A percentile compares a stretch with the other conserved stretches of the same genome.
Evolutionary conservation across 1,140 invertebrate genomes (phyloP).

Genomic region (Drosophila arawakana): DNA sequence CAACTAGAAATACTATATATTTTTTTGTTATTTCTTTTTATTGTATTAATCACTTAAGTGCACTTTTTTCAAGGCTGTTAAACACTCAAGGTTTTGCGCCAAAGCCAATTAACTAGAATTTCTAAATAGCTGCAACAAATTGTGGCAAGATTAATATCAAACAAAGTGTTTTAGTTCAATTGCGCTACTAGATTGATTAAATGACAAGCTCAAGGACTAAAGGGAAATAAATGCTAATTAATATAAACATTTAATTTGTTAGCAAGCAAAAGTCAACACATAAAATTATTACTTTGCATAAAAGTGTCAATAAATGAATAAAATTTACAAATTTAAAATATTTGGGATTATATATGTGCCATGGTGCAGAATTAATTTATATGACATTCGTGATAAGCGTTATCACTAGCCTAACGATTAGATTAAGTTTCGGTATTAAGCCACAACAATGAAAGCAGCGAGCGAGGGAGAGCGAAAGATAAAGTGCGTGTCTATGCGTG

Average conservation of each 20-base stretch:
- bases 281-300: constrained; percentile 1
- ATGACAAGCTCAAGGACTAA: constrained; percentile 3
- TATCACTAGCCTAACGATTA: constrained; percentile 26
- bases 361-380: neutral
- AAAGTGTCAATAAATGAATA: neutral
- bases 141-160: constrained; percentile 3
- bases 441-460: neutral
- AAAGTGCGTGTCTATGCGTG: neutral
- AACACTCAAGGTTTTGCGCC: neutral
- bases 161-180: constrained; percentile 8
- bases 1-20: constrained; percentile 7
- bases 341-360: constrained; percentile 21
- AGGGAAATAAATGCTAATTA: neutral
- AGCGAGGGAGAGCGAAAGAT: neutral
- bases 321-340: neutral
- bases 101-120: neutral
- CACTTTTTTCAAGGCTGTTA: constrained; percentile 7
- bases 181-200: constrained; percentile 15
- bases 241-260: neutral
- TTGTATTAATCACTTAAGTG: constrained; percentile 13
- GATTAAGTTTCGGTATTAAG: constrained; percentile 25
- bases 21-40: neutral
- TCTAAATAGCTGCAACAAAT: constrained; percentile 1
- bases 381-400: neutral
- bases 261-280: neutral